Evolutionary conservation across 2,888 invertebrate species (phyloP), one percentile per base, ranked within the genome.

Genomic region (Temnothorax unifasciatus): DNA sequence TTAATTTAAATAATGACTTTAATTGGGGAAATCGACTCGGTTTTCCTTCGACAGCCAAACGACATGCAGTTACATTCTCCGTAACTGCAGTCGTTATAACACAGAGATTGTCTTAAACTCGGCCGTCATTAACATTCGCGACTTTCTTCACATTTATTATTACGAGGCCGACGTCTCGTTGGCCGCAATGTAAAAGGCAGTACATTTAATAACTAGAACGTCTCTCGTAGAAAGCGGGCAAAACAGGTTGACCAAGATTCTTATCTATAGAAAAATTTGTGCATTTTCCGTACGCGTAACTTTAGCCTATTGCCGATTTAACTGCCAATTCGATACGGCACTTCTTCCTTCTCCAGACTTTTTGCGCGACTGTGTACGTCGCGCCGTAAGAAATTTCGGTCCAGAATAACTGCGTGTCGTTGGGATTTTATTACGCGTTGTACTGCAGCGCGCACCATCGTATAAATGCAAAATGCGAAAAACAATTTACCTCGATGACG

Each of bases 141-240:
- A 59, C 79, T 81, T 81, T 81, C 79, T 47, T 81, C 59, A 25
- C 18, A 54, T 79, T 79, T 73, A 57, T 71, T 79, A 79, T 8
- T 8, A 41, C 57, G 74, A 81, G 74, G 59, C 47, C 57, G 44
- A 34, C n/a, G 77, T 79, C 73, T 73, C 6, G 38, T 76, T 63
- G 57, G 25, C 47, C 44, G 57, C 79, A 38, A 59, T 73, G 57
- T 52, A 77, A 54, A 81, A 81, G 59, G 47, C 18, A 64, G 38
- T 59, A 69, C 79, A 81, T 81, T 79, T 81, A 73, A 74, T 81
- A 81, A 81, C 59, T 81, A 59, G 74, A 81, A 81, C 47, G 59
- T 81, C 52, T 73, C 44, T 73, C 34, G 13, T 73, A 81, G 79
- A 81, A 81, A 81, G 74, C 74, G 75, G 34, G 38, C 44, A 18